Evolutionary conservation across 2,888 invertebrate species (phyloP).

Genomic region (Piscicola geometra): DNA sequence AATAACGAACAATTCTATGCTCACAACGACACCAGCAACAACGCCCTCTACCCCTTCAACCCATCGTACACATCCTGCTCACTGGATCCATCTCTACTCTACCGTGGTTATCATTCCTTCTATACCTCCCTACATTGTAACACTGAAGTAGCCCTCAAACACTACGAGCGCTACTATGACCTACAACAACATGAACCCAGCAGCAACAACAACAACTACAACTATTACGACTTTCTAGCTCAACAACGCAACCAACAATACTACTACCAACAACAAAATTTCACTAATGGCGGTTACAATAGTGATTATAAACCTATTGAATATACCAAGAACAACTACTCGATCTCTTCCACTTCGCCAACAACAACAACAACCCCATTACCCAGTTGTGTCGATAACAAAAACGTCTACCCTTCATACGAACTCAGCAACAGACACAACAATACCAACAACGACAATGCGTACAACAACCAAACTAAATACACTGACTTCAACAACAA

Average conservation of each 20-base stretch:
- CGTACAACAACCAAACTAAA: not conserved
- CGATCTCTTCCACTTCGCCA: slow-evolving; percentile 38
- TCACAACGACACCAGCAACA: slow-evolving; percentile 17
- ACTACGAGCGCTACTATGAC: slow-evolving; percentile 52
- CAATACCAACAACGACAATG: not conserved
- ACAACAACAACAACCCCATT: slow-evolving; percentile 14
- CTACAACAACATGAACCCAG: slow-evolving; percentile 40
- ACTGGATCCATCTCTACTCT: slow-evolving; percentile 42
- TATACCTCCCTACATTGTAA: slow-evolving; percentile 35
- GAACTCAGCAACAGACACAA: not conserved
- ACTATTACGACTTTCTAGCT: slow-evolving; percentile 51
- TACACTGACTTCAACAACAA: slow-evolving; percentile 20
- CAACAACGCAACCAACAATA: slow-evolving; percentile 9
- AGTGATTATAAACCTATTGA: not conserved
- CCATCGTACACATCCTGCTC: slow-evolving; percentile 38
- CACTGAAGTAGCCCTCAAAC: slow-evolving; percentile 45
- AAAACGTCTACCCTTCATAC: slow-evolving; percentile 10
- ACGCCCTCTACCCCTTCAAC: slow-evolving; percentile 15
- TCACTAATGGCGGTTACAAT: slow-evolving; percentile 22
- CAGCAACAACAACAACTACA: slow-evolving; percentile 43
- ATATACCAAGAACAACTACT: not conserved
- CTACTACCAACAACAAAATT: slow-evolving; percentile 22
- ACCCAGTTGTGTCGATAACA: not conserved
- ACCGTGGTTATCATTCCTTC: slow-evolving; percentile 40
- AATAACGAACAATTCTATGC: not conserved